phyloP scores from a whole-genome alignment of 2,113 vertebrate species.

The Mormoops blainvillei region DNA sequence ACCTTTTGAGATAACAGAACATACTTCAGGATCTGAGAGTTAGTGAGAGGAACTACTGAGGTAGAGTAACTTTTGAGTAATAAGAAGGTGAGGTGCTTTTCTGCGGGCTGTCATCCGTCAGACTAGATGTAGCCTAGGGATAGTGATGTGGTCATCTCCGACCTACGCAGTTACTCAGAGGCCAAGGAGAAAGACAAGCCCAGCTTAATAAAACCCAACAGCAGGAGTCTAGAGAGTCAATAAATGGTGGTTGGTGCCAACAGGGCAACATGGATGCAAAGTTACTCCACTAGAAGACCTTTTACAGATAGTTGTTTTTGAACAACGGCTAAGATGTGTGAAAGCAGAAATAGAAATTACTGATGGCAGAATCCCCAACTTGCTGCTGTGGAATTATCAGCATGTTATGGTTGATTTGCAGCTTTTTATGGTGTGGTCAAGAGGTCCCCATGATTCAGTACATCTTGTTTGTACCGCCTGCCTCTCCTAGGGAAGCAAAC shows the following conservation, averaged over 20 bases:
- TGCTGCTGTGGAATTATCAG: neutral
- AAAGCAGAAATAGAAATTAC: constrained; percentile 35
- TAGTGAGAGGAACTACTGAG: neutral
- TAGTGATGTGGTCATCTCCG: neutral
- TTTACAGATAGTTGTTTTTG: constrained; percentile 36
- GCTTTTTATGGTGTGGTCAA: constrained; percentile 15
- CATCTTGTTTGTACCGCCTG: neutral
- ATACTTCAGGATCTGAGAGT: neutral
- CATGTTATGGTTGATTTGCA: neutral
- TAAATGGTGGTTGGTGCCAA: neutral
- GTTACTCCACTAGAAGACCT: constrained; percentile 16
- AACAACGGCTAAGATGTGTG: constrained; percentile 32
- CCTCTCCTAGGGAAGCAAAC: neutral
- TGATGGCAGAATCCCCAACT: neutral
- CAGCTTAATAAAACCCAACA: constrained; percentile 37
- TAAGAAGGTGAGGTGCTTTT: neutral
- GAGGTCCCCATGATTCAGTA: neutral
- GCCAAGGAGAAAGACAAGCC: neutral
- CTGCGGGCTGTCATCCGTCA: neutral
- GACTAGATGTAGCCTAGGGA: neutral
- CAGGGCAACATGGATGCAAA: constrained; percentile 36
- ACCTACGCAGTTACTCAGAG: neutral
- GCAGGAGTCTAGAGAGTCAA: constrained; percentile 10
- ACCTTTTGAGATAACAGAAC: neutral
- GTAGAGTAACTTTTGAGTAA: neutral